A percentile compares a stretch with the other conserved stretches of the same genome.
phyloP scores from a whole-genome alignment of 2,797 vertebrate genomes.

The Danio albolineatus region DNA sequence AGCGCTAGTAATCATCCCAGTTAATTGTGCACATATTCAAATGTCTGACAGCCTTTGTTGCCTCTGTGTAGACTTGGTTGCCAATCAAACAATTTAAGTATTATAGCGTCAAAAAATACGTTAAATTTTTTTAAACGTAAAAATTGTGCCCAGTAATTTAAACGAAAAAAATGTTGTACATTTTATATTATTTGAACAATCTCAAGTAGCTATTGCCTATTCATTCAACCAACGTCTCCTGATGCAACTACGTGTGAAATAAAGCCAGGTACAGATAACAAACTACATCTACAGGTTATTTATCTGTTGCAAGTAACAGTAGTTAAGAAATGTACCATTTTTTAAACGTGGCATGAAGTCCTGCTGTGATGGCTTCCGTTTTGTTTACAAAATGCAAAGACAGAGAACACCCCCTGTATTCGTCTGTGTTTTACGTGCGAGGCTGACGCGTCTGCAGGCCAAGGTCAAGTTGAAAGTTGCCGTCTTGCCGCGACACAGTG shows the following conservation, averaged over 20 bases:
- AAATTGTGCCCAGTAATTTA: background rate
- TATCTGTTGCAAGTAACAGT: conserved; percentile 16
- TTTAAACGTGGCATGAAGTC: conserved; percentile 16
- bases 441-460: conserved; percentile 88
- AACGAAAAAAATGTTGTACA: too few species aligned
- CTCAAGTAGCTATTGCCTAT: background rate
- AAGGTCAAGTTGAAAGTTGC: conserved; percentile 99
- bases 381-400: conserved; percentile 70
- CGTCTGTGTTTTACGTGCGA: conserved; percentile 78
- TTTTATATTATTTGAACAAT: too few species aligned
- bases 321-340: background rate
- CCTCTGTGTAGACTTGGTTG: background rate
- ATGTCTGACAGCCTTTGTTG: background rate
- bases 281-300: conserved; percentile 6
- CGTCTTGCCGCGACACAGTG: conserved; percentile 84
- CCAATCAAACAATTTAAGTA: background rate
- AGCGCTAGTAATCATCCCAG: background rate
- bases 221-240: background rate
- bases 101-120: background rate
- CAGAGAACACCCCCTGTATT: conserved; percentile 67
- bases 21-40: background rate
- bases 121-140: background rate
- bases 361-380: conserved; percentile 56
- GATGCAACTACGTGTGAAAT: conserved; percentile 1
- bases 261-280: background rate